Base-by-base conservation (phyloP, 2,113 vertebrate genomes). In the Xiphophorus maculatus region DNA sequence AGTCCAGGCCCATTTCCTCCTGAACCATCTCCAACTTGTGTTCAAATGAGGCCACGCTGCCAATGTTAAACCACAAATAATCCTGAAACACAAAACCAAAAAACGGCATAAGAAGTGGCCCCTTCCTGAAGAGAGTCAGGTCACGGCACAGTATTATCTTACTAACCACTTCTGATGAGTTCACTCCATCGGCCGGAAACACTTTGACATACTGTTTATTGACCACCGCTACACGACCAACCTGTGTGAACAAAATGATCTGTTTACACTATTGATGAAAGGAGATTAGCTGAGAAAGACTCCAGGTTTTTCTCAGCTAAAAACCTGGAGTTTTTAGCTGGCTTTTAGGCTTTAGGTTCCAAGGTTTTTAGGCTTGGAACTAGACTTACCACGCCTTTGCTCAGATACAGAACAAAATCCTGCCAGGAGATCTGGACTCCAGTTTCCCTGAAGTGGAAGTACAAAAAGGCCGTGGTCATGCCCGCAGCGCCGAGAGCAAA, bases 21-120 rank as follows among this genome's bases (percentile, higher is more conserved):
- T 98, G 97, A 58, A 95, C 94, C 12, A 94, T 95, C 94, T 98
- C 96, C 84, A 99, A 93, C 83, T 99, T 99, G 63, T 95, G 94
- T 84, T 99, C 97, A 92, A 99, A 99, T 63, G 97, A 96, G 68
- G 98, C 96, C 86, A 98, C 97, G 1, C 98, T 99, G 81, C 97
- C 98, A 63, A 99, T 99, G 91, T 98, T 98, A 93, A 99, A 99
- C 98, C 98, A 99, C 82, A 99, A 94, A 25, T 97, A 97, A 76
- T 62, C 94, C 96, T 96, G 87, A 80, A 85, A 91, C 28, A 82
- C 10, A 73, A 42, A 62, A 78, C 75, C 3, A 74, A 71, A 25
- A 32, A 33, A 7, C 2, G 5, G 5, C 2, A 68, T 12, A 44
- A 48, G 68, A 71, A 3, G 14, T 12, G 8, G 66, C 29, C 28